These are phyloP conservation scores for Trachymyrmex cornetzi DNA, from an alignment of 1,140 invertebrate species.

Conservation along the genomic window DNA sequence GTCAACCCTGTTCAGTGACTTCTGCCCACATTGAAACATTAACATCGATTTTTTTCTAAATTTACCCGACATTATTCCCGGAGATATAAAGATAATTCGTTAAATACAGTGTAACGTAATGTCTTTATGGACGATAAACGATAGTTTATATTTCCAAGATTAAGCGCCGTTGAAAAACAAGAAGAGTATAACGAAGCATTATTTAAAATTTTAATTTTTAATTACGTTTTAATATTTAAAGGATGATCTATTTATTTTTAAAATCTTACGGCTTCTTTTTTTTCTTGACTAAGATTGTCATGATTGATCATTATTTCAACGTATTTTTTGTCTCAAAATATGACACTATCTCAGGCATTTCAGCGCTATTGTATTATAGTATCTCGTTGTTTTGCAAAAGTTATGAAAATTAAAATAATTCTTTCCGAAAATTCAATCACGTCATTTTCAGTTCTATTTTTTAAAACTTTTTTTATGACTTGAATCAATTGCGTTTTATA, in stretches of 20 bases:
- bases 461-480: neutral
- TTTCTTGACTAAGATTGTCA: no score
- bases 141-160: neutral
- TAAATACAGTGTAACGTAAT: neutral
- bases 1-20: neutral
- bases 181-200: neutral
- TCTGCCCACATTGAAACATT: neutral
- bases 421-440: neutral
- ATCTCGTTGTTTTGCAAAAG: no score
- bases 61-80: neutral
- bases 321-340: no score
- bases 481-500: neutral
- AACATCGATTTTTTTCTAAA: constrained; percentile 14
- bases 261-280: no score
- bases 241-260: no score
- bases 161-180: neutral
- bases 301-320: no score
- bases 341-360: no score
- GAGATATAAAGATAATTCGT: neutral
- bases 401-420: neutral
- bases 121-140: neutral
- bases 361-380: no score
- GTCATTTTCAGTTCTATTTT: neutral
- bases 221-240: neutral
- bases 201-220: neutral